Evolutionary conservation across 2,888 invertebrate species (phyloP).

Genomic region (Euplagia quadripunctaria): DNA sequence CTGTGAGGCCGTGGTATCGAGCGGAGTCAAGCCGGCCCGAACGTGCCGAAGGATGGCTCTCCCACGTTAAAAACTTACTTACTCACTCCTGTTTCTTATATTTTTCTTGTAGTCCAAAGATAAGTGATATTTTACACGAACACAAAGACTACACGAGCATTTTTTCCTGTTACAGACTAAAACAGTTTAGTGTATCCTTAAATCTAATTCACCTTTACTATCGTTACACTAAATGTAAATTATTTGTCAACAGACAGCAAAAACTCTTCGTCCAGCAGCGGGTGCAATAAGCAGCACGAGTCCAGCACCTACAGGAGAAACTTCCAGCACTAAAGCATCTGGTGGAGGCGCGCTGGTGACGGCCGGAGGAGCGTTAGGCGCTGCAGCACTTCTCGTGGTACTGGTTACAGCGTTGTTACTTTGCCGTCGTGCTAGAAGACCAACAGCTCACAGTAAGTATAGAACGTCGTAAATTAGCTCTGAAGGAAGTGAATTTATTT

Average conservation of each 20-base stretch:
- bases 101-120: too few species aligned
- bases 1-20: too few species aligned
- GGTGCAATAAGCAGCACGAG: constrained; percentile 34
- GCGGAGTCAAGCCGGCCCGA: too few species aligned
- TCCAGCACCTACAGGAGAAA: constrained; percentile 55
- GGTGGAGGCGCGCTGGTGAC: constrained; percentile 71
- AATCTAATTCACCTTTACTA: too few species aligned
- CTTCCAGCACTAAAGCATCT: constrained; percentile 51
- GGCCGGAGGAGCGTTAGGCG: constrained; percentile 79
- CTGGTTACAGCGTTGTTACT: constrained; percentile 72
- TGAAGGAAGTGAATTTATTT: background rate
- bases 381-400: constrained; percentile 70
- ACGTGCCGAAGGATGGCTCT: too few species aligned
- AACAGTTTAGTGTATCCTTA: too few species aligned
- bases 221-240: background rate
- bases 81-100: too few species aligned
- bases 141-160: too few species aligned
- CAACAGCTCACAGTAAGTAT: constrained; percentile 70
- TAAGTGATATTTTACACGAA: too few species aligned
- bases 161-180: too few species aligned
- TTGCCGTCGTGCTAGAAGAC: constrained; percentile 74
- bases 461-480: background rate
- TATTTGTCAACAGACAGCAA: constrained; percentile 52
- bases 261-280: constrained; percentile 52
- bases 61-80: too few species aligned